A percentile compares a stretch with the other conserved stretches of the same genome.
These are phyloP conservation scores for Hipparchia sbordonii DNA, from an alignment of 2,888 invertebrate genomes.

Conservation along the genomic window DNA sequence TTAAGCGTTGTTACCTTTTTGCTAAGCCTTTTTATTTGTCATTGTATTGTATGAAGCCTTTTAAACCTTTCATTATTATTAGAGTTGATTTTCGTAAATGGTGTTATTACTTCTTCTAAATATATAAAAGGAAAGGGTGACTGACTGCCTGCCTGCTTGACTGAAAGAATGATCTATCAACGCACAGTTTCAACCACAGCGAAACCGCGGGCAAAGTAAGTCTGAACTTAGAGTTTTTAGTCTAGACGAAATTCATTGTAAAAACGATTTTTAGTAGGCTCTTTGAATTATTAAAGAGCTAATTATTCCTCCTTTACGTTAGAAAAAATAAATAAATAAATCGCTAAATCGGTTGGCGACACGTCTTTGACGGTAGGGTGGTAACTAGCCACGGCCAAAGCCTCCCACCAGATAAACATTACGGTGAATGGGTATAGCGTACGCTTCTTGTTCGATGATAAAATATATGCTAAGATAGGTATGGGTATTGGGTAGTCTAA, in stretches of 20 bases:
- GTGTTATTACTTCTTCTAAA: background rate
- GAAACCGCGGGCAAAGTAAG: background rate
- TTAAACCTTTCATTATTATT: slow-evolving; percentile 7
- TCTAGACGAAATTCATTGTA: slow-evolving; percentile 9
- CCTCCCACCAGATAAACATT: no score
- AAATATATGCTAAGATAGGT: background rate
- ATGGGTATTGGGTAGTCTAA: background rate
- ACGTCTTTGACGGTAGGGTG: no score
- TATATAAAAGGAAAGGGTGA: no score
- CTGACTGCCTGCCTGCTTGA: no score
- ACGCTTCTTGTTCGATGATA: background rate
- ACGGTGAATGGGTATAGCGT: background rate
- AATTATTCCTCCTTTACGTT: background rate
- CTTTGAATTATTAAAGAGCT: background rate
- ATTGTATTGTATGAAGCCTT: slow-evolving; percentile 6
- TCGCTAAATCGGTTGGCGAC: no score
- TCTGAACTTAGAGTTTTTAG: background rate
- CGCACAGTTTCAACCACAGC: no score
- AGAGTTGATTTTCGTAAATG: background rate
- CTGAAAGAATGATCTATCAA: no score
- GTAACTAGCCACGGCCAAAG: no score
- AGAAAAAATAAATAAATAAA: no score
- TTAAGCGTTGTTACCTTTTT: slow-evolving; percentile 8
- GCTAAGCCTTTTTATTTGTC: slow-evolving; percentile 10
- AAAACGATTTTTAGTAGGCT: background rate